Conservation (phyloP, 2,113 vertebrate genomes). For the Halcyon senegalensis region DNA sequence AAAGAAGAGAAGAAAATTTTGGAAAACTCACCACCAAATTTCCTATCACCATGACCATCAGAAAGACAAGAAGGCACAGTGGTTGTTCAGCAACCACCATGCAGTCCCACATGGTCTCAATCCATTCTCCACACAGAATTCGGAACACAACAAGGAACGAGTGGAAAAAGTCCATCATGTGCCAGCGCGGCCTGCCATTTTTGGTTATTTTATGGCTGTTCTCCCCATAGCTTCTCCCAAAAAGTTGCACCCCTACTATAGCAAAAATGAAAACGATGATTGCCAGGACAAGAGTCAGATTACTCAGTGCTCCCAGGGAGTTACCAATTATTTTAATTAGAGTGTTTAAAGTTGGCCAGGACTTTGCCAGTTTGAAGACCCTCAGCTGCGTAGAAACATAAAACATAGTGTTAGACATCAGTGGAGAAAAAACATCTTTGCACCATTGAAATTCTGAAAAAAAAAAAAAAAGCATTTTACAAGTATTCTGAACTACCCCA, state of each 20-base stretch:
- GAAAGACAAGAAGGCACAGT: constrained; percentile 91
- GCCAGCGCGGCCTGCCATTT: constrained; percentile 85
- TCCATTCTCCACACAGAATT: constrained; percentile 97
- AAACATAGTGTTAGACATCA: background rate
- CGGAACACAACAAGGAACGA: constrained; percentile 94
- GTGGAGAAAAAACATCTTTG: background rate
- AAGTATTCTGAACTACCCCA: background rate
- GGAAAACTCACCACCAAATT: constrained; percentile 92
- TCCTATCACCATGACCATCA: constrained; percentile 96
- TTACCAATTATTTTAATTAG: constrained; percentile 98
- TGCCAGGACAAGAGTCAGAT: constrained; percentile 93
- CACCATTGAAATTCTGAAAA: background rate
- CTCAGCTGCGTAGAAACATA: constrained; percentile 82
- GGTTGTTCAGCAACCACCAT: constrained; percentile 90
- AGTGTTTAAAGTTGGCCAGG: constrained; percentile 97
- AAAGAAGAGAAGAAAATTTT: background rate
- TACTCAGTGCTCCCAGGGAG: constrained; percentile 92
- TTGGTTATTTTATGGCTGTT: constrained; percentile 68
- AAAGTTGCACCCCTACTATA: constrained; percentile 94
- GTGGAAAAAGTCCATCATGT: constrained; percentile 97
- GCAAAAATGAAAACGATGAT: constrained; percentile 98
- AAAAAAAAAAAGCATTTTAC: background rate
- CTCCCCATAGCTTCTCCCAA: constrained; percentile 81
- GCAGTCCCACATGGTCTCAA: constrained; percentile 99
- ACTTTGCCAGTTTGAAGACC: constrained; percentile 98